These are phyloP conservation scores for Macaca mulatta DNA, from an alignment of 2,113 vertebrate genomes.

Conservation along the genomic window DNA sequence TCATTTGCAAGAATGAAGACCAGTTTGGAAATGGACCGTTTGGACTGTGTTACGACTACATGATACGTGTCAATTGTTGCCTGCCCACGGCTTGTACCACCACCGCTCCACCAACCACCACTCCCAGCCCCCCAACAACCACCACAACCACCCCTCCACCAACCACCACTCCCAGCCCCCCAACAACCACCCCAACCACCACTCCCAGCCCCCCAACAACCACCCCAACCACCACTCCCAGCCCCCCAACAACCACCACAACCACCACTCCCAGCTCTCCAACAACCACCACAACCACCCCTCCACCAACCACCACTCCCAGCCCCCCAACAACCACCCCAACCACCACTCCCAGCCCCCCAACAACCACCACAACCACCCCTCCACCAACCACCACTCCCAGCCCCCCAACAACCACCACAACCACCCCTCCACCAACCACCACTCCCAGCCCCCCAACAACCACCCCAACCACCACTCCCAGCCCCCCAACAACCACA, in stretches of 20 bases:
- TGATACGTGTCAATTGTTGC: slow-evolving; percentile 83
- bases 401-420: accelerated
- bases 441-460: accelerated
- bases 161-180: accelerated
- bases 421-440: accelerated
- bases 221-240: not conserved
- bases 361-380: not conserved
- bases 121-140: accelerated
- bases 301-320: accelerated
- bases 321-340: accelerated
- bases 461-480: no score
- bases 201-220: accelerated
- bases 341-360: not conserved
- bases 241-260: not conserved
- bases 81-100: not conserved
- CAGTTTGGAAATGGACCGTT: slow-evolving; percentile 49
- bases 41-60: slow-evolving; percentile 79
- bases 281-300: accelerated
- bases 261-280: not conserved
- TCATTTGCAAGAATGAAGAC: slow-evolving; percentile 79
- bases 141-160: accelerated
- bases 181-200: not conserved
- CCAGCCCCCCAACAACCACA: no score
- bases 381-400: accelerated
- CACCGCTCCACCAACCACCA: accelerated